These are phyloP conservation scores for Haemorhous mexicanus DNA, from an alignment of 2,113 vertebrate species.

Conservation along the genomic window DNA sequence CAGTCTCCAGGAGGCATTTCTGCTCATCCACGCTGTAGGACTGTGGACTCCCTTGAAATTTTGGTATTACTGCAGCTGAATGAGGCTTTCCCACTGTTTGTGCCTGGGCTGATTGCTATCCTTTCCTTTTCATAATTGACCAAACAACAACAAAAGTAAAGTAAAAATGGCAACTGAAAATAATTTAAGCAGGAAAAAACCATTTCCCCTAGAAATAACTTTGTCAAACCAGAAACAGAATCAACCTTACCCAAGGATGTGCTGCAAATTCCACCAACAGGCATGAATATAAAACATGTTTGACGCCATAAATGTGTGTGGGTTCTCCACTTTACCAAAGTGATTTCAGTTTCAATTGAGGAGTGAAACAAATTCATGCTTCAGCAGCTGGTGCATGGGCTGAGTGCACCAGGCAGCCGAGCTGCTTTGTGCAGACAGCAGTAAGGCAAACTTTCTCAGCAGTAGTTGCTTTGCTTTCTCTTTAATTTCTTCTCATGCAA, in stretches of 20 bases:
- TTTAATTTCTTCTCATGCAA: not conserved
- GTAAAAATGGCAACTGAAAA: not conserved
- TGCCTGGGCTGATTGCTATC: not conserved
- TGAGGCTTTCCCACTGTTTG: not conserved
- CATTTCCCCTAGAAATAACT: not conserved
- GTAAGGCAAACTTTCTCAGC: not conserved
- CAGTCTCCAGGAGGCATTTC: not conserved
- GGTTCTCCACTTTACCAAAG: not conserved
- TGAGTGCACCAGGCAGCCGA: not conserved
- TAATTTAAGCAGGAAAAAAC: not conserved
- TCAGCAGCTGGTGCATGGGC: not conserved
- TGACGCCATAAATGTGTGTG: not conserved
- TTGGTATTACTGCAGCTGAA: not conserved
- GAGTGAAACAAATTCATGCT: not conserved
- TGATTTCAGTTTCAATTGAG: not conserved
- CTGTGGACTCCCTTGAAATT: not conserved
- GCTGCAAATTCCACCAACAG: not conserved
- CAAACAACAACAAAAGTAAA: not conserved
- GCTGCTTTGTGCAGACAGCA: not conserved
- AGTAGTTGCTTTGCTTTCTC: not conserved
- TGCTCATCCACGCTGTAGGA: rapidly evolving
- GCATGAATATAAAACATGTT: not conserved
- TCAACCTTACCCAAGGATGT: not conserved
- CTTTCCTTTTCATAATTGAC: not conserved
- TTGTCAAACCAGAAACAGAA: not conserved